Percentiles rank a stretch among this genome's conserved stretches.
phyloP scores from a whole-genome alignment of 2,113 vertebrate genomes.

The Megaleporinus macrocephalus region DNA sequence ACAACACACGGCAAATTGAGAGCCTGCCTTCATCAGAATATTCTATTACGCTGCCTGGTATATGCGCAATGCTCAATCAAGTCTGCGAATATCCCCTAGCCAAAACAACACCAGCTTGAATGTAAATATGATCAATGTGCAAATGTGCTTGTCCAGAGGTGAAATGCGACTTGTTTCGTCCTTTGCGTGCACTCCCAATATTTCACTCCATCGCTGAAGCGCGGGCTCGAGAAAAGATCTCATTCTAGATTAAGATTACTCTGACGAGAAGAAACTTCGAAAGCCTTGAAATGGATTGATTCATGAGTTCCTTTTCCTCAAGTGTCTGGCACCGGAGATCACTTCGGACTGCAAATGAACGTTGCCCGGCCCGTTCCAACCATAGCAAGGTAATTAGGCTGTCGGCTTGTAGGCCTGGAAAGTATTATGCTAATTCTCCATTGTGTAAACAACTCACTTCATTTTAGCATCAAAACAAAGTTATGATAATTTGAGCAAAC shows the following conservation, averaged over 20 bases:
- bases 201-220: slow-evolving; percentile 26
- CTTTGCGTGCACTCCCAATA: slow-evolving; percentile 30
- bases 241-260: slow-evolving; percentile 39
- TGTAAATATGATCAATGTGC: slow-evolving; percentile 54
- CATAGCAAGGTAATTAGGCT: background rate
- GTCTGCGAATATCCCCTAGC: slow-evolving; percentile 34
- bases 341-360: slow-evolving; percentile 26
- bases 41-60: slow-evolving; percentile 28
- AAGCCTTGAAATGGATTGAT: slow-evolving; percentile 33
- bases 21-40: slow-evolving; percentile 38
- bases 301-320: slow-evolving; percentile 25
- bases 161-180: slow-evolving; percentile 33
- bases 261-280: slow-evolving; percentile 15
- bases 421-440: background rate
- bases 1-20: slow-evolving; percentile 29
- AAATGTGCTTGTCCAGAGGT: slow-evolving; percentile 39
- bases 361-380: slow-evolving; percentile 2
- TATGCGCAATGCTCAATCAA: slow-evolving; percentile 29
- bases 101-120: slow-evolving; percentile 33
- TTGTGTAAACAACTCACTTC: slow-evolving; percentile 2
- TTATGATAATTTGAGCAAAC: background rate
- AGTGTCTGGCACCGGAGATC: slow-evolving; percentile 12
- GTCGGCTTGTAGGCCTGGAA: background rate
- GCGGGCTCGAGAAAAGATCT: slow-evolving; percentile 27
- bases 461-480: slow-evolving; percentile 2